A percentile compares a stretch with the other conserved stretches of the same genome.
Conservation (phyloP, 2,113 vertebrate species). For the Actenoides hombroni region DNA sequence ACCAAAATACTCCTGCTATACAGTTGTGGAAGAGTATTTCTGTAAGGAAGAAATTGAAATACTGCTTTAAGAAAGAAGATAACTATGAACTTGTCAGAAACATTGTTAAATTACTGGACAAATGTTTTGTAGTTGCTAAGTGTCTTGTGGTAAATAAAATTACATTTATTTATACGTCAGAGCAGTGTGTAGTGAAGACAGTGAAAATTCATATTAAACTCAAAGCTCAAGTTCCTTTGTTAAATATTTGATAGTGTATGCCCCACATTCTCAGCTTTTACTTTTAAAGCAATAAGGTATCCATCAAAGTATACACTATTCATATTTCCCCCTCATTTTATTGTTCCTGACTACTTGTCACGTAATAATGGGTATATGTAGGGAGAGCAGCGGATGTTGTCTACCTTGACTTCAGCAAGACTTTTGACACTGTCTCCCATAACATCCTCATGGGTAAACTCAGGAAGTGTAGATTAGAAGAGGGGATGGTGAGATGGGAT, state of each 20-base stretch:
- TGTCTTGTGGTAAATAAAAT: conserved; percentile 33
- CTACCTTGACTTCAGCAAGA: too few species aligned
- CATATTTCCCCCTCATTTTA: not conserved
- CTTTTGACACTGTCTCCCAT: too few species aligned
- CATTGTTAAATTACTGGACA: conserved; percentile 6
- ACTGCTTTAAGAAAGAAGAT: not conserved
- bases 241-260: not conserved
- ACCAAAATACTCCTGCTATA: not conserved
- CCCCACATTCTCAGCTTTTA: not conserved
- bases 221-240: not conserved
- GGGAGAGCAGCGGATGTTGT: too few species aligned
- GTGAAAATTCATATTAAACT: not conserved
- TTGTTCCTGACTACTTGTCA: not conserved
- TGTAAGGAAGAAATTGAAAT: not conserved
- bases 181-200: not conserved
- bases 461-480: too few species aligned
- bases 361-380: too few species aligned
- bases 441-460: too few species aligned
- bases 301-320: not conserved
- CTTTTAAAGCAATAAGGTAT: not conserved
- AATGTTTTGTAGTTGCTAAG: not conserved
- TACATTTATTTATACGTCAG: not conserved
- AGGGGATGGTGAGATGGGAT: too few species aligned
- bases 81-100: not conserved
- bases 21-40: not conserved